These are phyloP conservation scores for Hystrix cristata DNA, from an alignment of 2,113 vertebrate genomes.

Conservation along the genomic window DNA sequence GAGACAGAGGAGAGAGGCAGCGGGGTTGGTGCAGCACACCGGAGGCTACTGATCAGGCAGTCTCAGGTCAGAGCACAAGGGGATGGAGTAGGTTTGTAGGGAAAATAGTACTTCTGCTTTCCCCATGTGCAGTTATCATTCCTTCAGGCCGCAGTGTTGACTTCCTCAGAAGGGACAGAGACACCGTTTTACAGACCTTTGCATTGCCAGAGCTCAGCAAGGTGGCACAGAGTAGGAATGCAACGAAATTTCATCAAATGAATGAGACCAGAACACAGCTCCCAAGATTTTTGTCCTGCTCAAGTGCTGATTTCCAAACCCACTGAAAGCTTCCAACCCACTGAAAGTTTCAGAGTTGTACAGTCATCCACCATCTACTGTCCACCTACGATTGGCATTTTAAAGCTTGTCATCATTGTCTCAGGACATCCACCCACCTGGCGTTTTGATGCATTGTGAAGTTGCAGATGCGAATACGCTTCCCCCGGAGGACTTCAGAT, in stretches of 20 bases:
- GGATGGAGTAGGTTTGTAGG: neutral
- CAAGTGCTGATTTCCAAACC: neutral
- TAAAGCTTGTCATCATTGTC: neutral
- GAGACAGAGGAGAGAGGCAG: neutral
- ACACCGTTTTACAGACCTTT: neutral
- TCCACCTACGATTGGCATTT: neutral
- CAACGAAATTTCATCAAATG: neutral
- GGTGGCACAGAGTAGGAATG: neutral
- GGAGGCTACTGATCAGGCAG: no score
- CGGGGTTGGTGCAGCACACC: neutral
- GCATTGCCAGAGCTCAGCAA: neutral
- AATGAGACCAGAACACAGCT: neutral
- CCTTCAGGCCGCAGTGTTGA: neutral
- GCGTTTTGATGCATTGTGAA: neutral
- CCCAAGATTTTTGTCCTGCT: neutral
- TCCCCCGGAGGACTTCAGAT: neutral
- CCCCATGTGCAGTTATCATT: neutral
- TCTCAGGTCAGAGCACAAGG: neutral
- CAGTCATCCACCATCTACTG: neutral
- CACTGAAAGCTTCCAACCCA: neutral
- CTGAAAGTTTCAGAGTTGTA: neutral
- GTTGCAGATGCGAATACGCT: neutral
- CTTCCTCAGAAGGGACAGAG: neutral
- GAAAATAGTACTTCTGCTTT: neutral
- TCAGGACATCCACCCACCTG: no score